Conservation (phyloP, 2,113 vertebrate species). For the Ptyas mucosa region DNA sequence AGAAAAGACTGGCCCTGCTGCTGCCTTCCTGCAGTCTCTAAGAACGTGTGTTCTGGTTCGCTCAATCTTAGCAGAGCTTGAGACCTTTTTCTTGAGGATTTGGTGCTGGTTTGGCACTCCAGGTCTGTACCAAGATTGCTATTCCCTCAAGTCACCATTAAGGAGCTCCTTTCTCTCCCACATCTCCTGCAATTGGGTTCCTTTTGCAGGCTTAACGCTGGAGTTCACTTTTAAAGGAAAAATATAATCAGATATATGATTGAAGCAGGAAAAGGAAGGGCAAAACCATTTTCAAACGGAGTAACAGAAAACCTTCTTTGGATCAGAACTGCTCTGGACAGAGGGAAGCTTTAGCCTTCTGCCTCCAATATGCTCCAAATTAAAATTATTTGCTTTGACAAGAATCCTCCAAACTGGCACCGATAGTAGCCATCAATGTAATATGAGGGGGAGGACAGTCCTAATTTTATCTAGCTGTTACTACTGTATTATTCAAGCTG, state of each 20-base stretch:
- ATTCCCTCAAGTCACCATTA: neutral
- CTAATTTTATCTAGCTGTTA: neutral
- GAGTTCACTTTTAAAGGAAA: neutral
- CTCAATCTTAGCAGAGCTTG: neutral
- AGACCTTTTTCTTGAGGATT: neutral
- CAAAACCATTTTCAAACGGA: neutral
- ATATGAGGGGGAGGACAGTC: neutral
- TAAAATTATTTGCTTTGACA: neutral
- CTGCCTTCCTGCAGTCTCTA: neutral
- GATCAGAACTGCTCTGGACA: neutral
- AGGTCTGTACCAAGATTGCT: neutral
- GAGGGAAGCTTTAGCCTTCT: neutral
- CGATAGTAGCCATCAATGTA: neutral
- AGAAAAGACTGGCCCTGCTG: conserved; percentile 27
- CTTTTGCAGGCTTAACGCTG: neutral
- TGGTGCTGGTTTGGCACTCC: neutral
- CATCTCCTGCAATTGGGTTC: neutral
- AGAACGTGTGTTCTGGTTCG: neutral
- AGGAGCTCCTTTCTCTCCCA: neutral
- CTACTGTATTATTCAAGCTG: neutral
- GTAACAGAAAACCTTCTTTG: neutral
- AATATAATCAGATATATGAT: neutral
- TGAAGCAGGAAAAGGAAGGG: neutral
- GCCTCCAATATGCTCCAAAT: neutral
- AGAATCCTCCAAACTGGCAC: neutral